Evolutionary conservation across 2,797 vertebrate genomes (phyloP).

Genomic region (Meriones psammophilus): DNA sequence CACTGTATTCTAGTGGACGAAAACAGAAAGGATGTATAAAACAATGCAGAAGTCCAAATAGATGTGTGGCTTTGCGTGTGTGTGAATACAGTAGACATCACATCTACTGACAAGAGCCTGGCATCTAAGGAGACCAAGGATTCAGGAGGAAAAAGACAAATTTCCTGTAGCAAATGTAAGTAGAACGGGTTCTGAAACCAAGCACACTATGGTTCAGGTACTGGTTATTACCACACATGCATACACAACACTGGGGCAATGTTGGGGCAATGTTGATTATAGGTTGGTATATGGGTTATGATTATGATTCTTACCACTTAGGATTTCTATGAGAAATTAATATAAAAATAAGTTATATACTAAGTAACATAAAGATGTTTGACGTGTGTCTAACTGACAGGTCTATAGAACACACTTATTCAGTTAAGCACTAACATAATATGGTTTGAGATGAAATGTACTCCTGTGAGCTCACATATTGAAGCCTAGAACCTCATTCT

Average conservation of each 20-base stretch:
- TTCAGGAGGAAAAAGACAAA: not conserved
- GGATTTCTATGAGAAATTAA: not conserved
- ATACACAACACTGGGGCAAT: not conserved
- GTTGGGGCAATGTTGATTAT: too few relatives aligned
- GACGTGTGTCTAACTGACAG: not conserved
- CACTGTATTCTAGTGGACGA: not conserved
- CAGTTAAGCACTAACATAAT: not conserved
- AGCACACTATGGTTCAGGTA: not conserved
- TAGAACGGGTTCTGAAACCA: not conserved
- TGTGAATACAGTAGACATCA: not conserved
- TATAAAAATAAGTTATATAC: not conserved
- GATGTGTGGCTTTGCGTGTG: not conserved
- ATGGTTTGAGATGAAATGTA: not conserved
- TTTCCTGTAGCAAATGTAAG: not conserved
- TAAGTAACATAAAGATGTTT: not conserved
- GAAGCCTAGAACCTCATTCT: not conserved
- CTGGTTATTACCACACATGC: not conserved
- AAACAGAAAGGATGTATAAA: not conserved
- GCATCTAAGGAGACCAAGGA: not conserved
- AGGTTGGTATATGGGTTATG: not conserved
- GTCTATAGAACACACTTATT: not conserved
- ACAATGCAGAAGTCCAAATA: not conserved
- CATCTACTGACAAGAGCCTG: not conserved
- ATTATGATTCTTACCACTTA: not conserved
- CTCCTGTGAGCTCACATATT: not conserved